A percentile compares a stretch with the other conserved stretches of the same genome.
Evolutionary conservation across 1,140 invertebrate genomes (phyloP).

Genomic region (Pararge aegeria): DNA sequence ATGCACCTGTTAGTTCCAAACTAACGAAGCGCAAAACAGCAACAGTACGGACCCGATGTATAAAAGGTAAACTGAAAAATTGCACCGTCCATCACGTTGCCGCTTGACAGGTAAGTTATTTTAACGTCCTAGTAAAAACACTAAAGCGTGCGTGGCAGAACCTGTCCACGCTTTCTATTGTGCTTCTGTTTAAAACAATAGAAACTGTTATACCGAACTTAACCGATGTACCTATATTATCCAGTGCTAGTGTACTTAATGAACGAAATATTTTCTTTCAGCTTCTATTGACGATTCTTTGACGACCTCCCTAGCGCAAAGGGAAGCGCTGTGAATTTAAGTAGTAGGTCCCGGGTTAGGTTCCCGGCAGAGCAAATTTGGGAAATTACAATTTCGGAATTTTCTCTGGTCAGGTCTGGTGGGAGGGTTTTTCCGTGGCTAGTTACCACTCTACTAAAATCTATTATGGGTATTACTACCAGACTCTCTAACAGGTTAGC

Average conservation of each 20-base stretch:
- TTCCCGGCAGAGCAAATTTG: too few species aligned
- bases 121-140: slow-evolving; percentile 9
- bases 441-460: too few species aligned
- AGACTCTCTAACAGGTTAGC: too few species aligned
- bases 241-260: neutral
- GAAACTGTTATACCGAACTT: neutral
- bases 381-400: too few species aligned
- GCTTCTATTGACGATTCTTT: too few species aligned
- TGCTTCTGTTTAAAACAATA: neutral
- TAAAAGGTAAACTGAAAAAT: slow-evolving; percentile 18
- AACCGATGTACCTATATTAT: neutral
- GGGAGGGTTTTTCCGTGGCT: too few species aligned
- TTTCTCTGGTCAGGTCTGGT: too few species aligned
- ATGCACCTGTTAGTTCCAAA: slow-evolving; percentile 11
- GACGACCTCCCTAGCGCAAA: too few species aligned
- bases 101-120: slow-evolving; percentile 15
- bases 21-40: slow-evolving; percentile 11
- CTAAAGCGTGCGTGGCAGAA: neutral
- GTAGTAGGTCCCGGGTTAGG: too few species aligned
- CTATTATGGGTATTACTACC: too few species aligned
- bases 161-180: neutral
- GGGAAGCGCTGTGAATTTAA: too few species aligned
- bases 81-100: slow-evolving; percentile 4
- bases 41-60: neutral
- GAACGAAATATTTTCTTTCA: neutral